phyloP scores from a whole-genome alignment of 2,888 invertebrate species.

The Erebia palarica region DNA sequence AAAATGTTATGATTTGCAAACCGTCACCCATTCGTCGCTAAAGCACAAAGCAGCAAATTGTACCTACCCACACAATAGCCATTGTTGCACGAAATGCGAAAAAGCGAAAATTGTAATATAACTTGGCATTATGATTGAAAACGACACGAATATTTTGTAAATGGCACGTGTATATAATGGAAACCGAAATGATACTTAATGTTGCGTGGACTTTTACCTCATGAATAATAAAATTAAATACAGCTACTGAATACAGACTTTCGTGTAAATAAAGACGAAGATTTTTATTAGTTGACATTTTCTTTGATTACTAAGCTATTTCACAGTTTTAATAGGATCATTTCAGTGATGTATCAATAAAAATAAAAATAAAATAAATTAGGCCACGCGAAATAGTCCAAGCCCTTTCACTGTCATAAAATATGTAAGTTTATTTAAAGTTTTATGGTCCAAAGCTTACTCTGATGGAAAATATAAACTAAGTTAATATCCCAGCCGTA shows the following conservation, averaged over 20 bases:
- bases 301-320: no score
- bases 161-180: slow-evolving; percentile 17
- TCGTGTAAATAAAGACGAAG: neutral
- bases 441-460: neutral
- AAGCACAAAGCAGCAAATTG: slow-evolving; percentile 22
- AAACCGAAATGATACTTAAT: slow-evolving; percentile 16
- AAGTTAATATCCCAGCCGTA: slow-evolving; percentile 6
- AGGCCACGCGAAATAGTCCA: no score
- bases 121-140: slow-evolving; percentile 27
- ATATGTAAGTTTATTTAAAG: neutral
- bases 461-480: slow-evolving; percentile 1
- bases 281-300: no score
- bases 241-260: neutral
- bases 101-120: slow-evolving; percentile 27
- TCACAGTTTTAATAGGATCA: no score
- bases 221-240: neutral
- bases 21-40: slow-evolving; percentile 11
- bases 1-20: neutral
- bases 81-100: slow-evolving; percentile 27
- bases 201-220: neutral
- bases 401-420: neutral
- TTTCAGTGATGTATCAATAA: no score
- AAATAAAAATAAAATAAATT: no score
- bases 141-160: slow-evolving; percentile 9
- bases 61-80: slow-evolving; percentile 18